Evolutionary conservation across 2,113 vertebrate genomes (phyloP).

Genomic region (Siphamia tubifer): DNA sequence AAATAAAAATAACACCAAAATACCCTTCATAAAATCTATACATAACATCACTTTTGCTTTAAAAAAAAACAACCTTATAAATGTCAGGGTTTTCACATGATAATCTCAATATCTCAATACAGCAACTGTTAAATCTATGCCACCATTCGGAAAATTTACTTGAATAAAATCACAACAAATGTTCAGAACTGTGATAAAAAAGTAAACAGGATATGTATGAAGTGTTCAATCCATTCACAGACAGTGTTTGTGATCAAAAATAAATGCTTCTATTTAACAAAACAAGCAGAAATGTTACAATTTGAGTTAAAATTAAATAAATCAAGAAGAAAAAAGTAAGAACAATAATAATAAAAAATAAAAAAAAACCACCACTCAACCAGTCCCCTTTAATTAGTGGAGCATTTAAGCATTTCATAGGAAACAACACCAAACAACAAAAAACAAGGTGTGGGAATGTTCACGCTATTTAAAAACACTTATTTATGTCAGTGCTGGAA

Average conservation of each 20-base stretch:
- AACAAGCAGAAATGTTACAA: slow-evolving; percentile 46
- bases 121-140: slow-evolving; percentile 40
- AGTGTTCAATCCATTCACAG: not conserved
- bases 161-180: slow-evolving; percentile 14
- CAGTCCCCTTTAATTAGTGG: slow-evolving; percentile 7
- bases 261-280: slow-evolving; percentile 42
- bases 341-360: not conserved
- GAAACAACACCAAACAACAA: slow-evolving; percentile 58
- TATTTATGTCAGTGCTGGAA: slow-evolving; percentile 30
- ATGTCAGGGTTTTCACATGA: slow-evolving; percentile 23
- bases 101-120: slow-evolving; percentile 39
- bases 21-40: slow-evolving; percentile 45
- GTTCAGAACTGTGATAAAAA: slow-evolving; percentile 12
- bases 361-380: slow-evolving; percentile 5
- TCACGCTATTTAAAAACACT: slow-evolving; percentile 38
- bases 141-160: slow-evolving; percentile 17
- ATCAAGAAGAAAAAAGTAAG: slow-evolving; percentile 1
- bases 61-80: slow-evolving; percentile 34
- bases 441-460: slow-evolving; percentile 54
- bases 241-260: slow-evolving; percentile 25
- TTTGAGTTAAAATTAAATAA: slow-evolving; percentile 10
- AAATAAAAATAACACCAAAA: slow-evolving; percentile 30
- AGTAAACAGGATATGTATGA: slow-evolving; percentile 16
- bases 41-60: slow-evolving; percentile 25
- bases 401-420: slow-evolving; percentile 31